Evolutionary conservation across 35 echinoderm and acorn worm genomes (phyloP).

Genomic region (Acanthaster planci): DNA sequence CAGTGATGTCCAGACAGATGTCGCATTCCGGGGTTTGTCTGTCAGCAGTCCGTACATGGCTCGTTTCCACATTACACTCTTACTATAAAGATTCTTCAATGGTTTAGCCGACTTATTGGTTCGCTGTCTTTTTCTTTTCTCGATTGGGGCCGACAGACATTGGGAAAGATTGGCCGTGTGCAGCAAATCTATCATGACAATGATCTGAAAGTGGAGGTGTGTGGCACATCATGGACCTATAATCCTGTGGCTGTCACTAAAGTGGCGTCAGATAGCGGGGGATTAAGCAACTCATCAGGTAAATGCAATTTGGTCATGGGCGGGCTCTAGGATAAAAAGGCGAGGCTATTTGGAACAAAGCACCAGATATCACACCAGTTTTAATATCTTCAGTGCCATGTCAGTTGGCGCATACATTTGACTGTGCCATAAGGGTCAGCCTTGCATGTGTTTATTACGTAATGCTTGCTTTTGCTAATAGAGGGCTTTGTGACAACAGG

Average conservation of each 20-base stretch:
- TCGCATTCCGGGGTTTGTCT: no score
- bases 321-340: background rate
- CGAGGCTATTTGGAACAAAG: background rate
- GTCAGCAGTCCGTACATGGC: no score
- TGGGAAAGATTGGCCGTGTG: constrained; percentile 95
- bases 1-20: no score
- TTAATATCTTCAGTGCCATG: background rate
- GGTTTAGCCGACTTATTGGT: no score
- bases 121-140: no score
- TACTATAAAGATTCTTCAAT: no score
- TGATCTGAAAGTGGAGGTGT: constrained; percentile 94
- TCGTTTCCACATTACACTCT: no score
- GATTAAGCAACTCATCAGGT: constrained; percentile 89
- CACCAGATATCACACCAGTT: background rate
- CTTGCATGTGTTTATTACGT: no score
- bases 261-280: constrained; percentile 88
- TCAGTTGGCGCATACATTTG: background rate
- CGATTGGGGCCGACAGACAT: constrained; percentile 38
- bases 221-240: constrained; percentile 96
- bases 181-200: constrained; percentile 99
- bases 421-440: background rate
- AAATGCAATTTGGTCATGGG: background rate
- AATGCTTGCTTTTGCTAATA: no score
- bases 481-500: no score
- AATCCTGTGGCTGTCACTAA: constrained; percentile 95